These are phyloP conservation scores for Scaptomyza pallida DNA, from an alignment of 1,140 invertebrate species.

Conservation along the genomic window DNA sequence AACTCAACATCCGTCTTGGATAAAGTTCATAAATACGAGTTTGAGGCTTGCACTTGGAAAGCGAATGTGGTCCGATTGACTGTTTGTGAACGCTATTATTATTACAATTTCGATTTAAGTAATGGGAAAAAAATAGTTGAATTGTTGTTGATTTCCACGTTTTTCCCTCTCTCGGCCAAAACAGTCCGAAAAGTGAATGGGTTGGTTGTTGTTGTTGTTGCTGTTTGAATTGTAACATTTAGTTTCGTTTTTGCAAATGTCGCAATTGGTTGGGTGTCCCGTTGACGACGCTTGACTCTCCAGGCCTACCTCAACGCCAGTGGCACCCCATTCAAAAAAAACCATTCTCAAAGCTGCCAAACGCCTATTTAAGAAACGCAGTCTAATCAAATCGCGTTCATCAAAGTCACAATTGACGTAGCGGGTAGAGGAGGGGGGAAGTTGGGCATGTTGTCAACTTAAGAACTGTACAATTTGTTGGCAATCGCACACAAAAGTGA, in stretches of 20 bases:
- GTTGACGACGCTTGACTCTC: conserved; percentile 12
- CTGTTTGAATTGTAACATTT: conserved; percentile 53
- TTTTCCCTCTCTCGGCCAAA: conserved; percentile 51
- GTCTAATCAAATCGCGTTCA: conserved; percentile 69
- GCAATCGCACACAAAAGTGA: conserved; percentile 35
- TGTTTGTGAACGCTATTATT: conserved; percentile 22
- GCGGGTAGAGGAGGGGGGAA: background rate
- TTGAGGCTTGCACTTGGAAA: conserved; percentile 4
- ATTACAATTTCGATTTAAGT: conserved; percentile 43
- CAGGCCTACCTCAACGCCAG: conserved; percentile 31
- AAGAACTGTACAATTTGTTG: conserved; percentile 15
- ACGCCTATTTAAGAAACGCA: conserved; percentile 62
- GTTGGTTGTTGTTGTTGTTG: conserved; percentile 12
- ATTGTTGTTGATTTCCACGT: conserved; percentile 68
- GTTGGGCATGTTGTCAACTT: conserved; percentile 35
- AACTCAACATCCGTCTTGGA: conserved; percentile 3
- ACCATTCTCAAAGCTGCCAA: conserved; percentile 49
- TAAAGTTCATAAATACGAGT: background rate
- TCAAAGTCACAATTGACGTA: conserved; percentile 60
- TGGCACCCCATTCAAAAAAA: conserved; percentile 35
- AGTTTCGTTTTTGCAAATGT: conserved; percentile 70
- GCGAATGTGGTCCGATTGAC: conserved; percentile 19
- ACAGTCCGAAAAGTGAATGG: conserved; percentile 75
- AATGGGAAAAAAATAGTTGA: conserved; percentile 34
- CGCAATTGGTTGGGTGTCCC: conserved; percentile 57